Base-by-base conservation (phyloP, 1,140 invertebrate genomes). In the Pogonomyrmex californicus region DNA sequence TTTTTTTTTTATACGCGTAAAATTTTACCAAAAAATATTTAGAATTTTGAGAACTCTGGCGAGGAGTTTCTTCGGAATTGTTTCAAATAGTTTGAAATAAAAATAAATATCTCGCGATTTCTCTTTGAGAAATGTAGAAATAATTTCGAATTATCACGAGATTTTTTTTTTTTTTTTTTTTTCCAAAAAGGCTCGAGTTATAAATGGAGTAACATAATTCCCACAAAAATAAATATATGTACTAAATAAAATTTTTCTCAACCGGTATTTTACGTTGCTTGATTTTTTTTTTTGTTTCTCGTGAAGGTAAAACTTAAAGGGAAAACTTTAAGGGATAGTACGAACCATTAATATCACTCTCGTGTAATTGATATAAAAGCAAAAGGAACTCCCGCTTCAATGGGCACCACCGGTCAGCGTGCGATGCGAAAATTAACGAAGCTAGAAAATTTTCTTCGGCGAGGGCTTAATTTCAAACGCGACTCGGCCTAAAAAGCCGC, bases 381-480 rank as follows among this genome's bases (percentile, higher is more conserved):
- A 44, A 47, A 58, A 83, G 30, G 14, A 71, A 36, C 10, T 82
- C 7, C 62, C 44, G 10, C 54, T 73, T 44, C 36, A 36, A 71
- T 12, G 38, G 47, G 38, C 79, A 66, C 4, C 33, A 23, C 23
- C 23, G 23, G 23, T 23, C 23, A 10, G 14, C n/a, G 23, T 30
- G 41, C 33, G 65, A 14, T 70, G 23, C 54, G 54, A 83, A 60
- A 83, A 83, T 75, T 62, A 83, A 83, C 56, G 56, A 60, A 75
- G 68, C 41, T 49, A 44, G 41, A 83, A 83, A 73, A 75, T 83
- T 60, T 60, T 58, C 47, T 36, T n/a, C 30, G n/a, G 3, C 54
- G 41, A 47, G 68, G 2, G 54, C 30, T 83, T 75, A 62, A 83
- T 83, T 83, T 83, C 54, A 60, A 82, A 47, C 66, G 66, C 79